Conservation (phyloP, 2,113 vertebrate species). For the Pluvialis apricaria region DNA sequence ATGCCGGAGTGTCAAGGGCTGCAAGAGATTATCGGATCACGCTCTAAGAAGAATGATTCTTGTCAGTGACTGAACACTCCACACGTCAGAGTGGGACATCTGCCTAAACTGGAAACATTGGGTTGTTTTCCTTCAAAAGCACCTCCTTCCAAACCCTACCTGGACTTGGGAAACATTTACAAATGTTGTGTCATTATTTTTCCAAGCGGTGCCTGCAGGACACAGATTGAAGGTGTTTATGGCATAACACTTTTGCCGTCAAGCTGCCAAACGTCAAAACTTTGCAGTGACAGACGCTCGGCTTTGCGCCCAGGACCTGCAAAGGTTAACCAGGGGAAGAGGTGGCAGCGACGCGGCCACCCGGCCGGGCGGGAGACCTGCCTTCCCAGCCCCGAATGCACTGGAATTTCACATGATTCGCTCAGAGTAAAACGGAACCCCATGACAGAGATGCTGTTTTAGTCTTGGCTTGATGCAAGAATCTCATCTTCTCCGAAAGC, state of each 20-base stretch:
- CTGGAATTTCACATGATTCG: neutral
- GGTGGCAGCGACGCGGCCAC: fast-evolving
- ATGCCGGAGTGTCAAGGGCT: neutral
- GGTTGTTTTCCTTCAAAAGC: neutral
- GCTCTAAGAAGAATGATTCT: neutral
- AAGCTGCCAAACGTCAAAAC: neutral
- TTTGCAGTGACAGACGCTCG: too few relatives aligned
- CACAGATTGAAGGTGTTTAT: neutral
- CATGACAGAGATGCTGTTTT: fast-evolving
- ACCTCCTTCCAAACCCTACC: neutral
- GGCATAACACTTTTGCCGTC: neutral
- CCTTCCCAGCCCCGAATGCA: fast-evolving
- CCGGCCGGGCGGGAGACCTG: neutral
- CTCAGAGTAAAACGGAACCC: neutral
- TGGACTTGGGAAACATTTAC: neutral
- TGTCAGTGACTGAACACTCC: neutral
- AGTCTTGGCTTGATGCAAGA: neutral
- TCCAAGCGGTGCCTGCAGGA: neutral
- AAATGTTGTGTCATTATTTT: neutral
- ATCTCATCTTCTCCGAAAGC: neutral
- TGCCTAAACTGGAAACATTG: neutral
- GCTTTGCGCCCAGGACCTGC: neutral
- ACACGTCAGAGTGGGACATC: neutral
- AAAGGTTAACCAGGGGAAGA: neutral
- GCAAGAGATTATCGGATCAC: neutral